A percentile compares a stretch with the other conserved stretches of the same genome.
These are phyloP conservation scores for Falco berigora DNA, from an alignment of 2,797 vertebrate genomes.

Conservation along the genomic window DNA sequence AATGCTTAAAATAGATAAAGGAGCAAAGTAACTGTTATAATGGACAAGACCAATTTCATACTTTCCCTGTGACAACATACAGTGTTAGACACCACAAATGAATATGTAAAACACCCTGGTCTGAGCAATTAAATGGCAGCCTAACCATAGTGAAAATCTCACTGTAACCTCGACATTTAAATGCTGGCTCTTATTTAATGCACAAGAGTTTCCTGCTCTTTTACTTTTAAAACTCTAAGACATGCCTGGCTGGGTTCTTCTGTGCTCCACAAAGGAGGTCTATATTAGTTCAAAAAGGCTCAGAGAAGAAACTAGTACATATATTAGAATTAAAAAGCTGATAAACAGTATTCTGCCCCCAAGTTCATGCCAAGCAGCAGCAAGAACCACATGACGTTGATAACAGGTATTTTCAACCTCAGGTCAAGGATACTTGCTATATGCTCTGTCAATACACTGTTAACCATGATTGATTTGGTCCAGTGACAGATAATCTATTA, in stretches of 20 bases:
- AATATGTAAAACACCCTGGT: not conserved
- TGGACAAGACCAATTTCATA: not conserved
- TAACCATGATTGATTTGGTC: constrained; percentile 41
- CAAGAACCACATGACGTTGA: not conserved
- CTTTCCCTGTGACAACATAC: not conserved
- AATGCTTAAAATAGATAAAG: not conserved
- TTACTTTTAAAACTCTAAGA: not conserved
- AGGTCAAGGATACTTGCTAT: constrained; percentile 51
- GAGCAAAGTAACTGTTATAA: not conserved
- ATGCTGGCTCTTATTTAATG: not conserved
- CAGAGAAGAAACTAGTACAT: not conserved
- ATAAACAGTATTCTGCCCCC: not conserved
- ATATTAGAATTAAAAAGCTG: not conserved
- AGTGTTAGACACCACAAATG: not conserved
- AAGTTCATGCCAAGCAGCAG: not conserved
- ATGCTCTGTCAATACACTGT: constrained; percentile 31
- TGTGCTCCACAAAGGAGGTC: not conserved
- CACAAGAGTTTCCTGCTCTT: not conserved
- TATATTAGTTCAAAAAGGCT: not conserved
- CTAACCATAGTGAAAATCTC: not conserved
- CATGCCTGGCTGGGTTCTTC: fast-evolving
- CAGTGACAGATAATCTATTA: constrained; percentile 54
- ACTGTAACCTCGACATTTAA: not conserved
- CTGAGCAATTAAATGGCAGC: not conserved
- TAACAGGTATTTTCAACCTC: constrained; percentile 30